Evolutionary conservation across 2,888 invertebrate genomes (phyloP).

Genomic region (Hoplodrina blanda): DNA sequence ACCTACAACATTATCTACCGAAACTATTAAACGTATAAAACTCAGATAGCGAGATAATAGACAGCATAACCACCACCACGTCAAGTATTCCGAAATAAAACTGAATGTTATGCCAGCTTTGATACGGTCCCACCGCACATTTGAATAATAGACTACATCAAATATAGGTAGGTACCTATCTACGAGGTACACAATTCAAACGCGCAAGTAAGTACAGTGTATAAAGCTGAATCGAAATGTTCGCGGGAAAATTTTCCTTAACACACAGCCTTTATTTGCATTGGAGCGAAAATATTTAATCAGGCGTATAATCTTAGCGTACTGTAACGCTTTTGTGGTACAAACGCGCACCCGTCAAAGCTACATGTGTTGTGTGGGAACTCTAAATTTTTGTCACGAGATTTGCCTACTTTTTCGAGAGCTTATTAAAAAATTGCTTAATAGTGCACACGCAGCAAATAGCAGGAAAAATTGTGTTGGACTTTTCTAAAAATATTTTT

Average conservation of each 20-base stretch:
- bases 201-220: conserved; percentile 68
- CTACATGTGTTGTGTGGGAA: conserved; percentile 58
- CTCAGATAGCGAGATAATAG: conserved; percentile 12
- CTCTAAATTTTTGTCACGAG: conserved; percentile 21
- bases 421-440: conserved; percentile 22
- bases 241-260: conserved; percentile 76
- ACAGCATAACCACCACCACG: conserved; percentile 11
- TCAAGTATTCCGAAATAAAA: conserved; percentile 44
- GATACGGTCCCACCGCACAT: conserved; percentile 48
- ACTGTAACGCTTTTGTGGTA: conserved; percentile 84
- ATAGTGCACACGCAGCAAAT: neutral
- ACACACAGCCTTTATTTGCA: conserved; percentile 84
- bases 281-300: conserved; percentile 90
- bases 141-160: conserved; percentile 53
- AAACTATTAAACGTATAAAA: conserved; percentile 12
- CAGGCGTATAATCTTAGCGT: conserved; percentile 88
- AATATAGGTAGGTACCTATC: conserved; percentile 12
- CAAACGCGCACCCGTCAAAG: conserved; percentile 75
- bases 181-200: conserved; percentile 63
- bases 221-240: conserved; percentile 74
- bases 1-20: neutral
- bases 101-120: conserved; percentile 43
- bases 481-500: neutral
- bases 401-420: conserved; percentile 2
- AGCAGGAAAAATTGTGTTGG: neutral